Conservation (phyloP, 1,140 invertebrate species). For the Sinonovacula constricta region DNA sequence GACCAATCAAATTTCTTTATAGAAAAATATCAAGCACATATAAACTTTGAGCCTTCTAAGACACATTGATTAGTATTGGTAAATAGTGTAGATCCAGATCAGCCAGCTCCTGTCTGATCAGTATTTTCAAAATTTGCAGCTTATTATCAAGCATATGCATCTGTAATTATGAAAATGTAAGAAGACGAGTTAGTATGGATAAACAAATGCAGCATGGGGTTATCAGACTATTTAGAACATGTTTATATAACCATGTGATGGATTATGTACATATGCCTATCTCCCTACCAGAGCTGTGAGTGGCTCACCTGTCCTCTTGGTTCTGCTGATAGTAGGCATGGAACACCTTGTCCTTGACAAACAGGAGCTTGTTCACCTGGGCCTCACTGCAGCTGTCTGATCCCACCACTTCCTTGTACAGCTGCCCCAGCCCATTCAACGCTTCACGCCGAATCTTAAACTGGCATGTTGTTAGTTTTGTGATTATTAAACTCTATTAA, state of each 20-base stretch:
- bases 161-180: no score
- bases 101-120: no score
- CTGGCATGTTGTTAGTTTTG: no score
- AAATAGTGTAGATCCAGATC: no score
- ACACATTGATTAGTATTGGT: no score
- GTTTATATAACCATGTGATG: background rate
- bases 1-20: no score
- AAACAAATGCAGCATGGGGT: background rate
- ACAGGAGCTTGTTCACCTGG: slow-evolving; percentile 92
- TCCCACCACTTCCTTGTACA: slow-evolving; percentile 94
- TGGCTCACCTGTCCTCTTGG: slow-evolving; percentile 84
- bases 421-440: slow-evolving; percentile 93
- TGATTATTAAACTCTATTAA: no score
- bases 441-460: slow-evolving; percentile 98
- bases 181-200: no score
- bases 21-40: no score
- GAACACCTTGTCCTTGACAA: slow-evolving; percentile 98
- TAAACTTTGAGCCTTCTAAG: no score
- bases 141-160: no score
- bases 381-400: slow-evolving; percentile 91
- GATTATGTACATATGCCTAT: background rate
- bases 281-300: background rate
- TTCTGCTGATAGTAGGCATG: slow-evolving; percentile 93
- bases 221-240: background rate
- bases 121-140: no score